These are phyloP conservation scores for Drosophila jambulina DNA, from an alignment of 1,140 invertebrate species.

Conservation along the genomic window DNA sequence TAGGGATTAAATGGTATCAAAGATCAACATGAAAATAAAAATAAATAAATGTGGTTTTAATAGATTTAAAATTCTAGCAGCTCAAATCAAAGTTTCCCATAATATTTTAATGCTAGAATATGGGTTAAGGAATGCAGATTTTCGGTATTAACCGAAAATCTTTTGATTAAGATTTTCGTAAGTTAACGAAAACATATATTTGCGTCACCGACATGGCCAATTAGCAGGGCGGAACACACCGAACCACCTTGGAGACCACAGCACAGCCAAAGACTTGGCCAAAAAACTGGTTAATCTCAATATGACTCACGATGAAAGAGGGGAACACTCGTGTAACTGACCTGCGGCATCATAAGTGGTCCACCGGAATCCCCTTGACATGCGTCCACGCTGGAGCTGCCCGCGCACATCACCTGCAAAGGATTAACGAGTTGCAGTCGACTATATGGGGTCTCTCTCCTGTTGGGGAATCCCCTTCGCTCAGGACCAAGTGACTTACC, in stretches of 20 bases:
- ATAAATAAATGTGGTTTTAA: too few relatives aligned
- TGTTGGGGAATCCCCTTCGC: conserved; percentile 8
- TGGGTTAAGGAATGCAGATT: not conserved
- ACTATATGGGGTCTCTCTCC: not conserved
- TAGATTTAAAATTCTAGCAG: not conserved
- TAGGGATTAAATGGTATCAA: not conserved
- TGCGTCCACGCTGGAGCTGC: conserved; percentile 89
- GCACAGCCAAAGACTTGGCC: conserved; percentile 22
- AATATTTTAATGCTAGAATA: not conserved
- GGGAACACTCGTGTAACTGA: conserved; percentile 50
- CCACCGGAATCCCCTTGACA: conserved; percentile 96
- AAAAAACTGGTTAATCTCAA: conserved; percentile 55
- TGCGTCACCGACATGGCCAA: conserved; percentile 22
- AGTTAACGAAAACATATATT: conserved; percentile 29
- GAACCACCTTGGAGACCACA: conserved; percentile 50
- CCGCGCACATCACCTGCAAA: conserved; percentile 80
- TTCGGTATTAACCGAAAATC: not conserved
- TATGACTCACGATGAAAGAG: conserved; percentile 35
- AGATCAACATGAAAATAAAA: too few relatives aligned
- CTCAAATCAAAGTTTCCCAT: not conserved
- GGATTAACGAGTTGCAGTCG: conserved; percentile 1
- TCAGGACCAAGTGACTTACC: conserved; percentile 43
- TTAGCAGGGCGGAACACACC: conserved; percentile 23
- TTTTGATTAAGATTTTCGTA: conserved; percentile 20
- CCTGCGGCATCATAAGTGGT: conserved; percentile 88